phyloP scores from a whole-genome alignment of 2,113 vertebrate species.

The Nibea albiflora region DNA sequence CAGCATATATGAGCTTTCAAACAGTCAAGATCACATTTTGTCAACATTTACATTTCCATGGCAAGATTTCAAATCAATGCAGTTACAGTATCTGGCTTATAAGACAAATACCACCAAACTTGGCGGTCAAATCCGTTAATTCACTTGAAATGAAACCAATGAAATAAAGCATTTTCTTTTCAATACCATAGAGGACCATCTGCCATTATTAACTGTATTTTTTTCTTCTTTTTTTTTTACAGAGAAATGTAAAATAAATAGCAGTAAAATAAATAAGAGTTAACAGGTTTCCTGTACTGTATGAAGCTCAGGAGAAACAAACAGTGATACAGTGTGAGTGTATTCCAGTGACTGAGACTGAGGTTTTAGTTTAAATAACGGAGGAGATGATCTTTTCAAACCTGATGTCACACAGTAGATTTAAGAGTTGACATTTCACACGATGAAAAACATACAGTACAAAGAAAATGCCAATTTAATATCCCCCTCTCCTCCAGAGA shows the following conservation, averaged over 20 bases:
- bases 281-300: conserved; percentile 9
- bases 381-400: conserved; percentile 25
- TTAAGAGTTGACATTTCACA: conserved; percentile 10
- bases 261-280: conserved; percentile 49
- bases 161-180: conserved; percentile 26
- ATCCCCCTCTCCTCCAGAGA: background rate
- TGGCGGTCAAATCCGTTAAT: conserved; percentile 14
- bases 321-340: conserved; percentile 11
- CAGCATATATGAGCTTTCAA: conserved; percentile 72
- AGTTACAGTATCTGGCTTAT: conserved; percentile 46
- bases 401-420: background rate
- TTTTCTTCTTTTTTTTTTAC: background rate
- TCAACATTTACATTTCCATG: conserved; percentile 74
- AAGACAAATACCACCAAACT: conserved; percentile 37
- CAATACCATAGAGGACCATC: background rate
- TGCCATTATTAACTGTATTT: conserved; percentile 9
- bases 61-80: conserved; percentile 69
- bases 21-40: conserved; percentile 72
- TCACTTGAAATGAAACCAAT: conserved; percentile 34
- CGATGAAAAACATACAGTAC: conserved; percentile 8
- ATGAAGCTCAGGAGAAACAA: conserved; percentile 13
- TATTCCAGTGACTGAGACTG: conserved; percentile 20
- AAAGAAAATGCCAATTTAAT: conserved; percentile 1
- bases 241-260: conserved; percentile 48
- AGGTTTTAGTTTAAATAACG: conserved; percentile 22